Conservation (phyloP, 2,113 vertebrate species). For the Xerus inauris region DNA sequence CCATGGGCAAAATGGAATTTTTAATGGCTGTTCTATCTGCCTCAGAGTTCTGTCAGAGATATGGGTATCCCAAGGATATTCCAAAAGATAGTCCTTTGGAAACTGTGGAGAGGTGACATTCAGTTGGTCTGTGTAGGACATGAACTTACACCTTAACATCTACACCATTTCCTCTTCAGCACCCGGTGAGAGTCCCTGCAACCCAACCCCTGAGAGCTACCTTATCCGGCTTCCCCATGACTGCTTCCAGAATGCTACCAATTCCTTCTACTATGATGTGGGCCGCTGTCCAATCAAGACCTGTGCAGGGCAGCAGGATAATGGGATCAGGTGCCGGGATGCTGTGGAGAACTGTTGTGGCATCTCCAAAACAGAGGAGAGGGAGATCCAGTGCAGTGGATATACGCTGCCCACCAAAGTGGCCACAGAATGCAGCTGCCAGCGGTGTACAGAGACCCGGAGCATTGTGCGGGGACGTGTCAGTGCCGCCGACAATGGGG, state of each 20-base stretch:
- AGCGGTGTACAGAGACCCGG: slow-evolving; percentile 93
- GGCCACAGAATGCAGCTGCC: slow-evolving; percentile 91
- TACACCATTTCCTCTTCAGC: slow-evolving; percentile 84
- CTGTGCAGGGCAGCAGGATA: slow-evolving; percentile 92
- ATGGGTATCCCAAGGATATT: neutral
- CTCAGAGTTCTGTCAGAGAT: neutral
- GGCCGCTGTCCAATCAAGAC: slow-evolving; percentile 91
- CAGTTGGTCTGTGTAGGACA: neutral
- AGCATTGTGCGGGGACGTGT: slow-evolving; percentile 92
- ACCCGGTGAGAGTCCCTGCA: slow-evolving; percentile 88
- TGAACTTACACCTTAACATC: neutral
- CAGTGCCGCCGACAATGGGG: slow-evolving; percentile 93
- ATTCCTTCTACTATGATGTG: slow-evolving; percentile 94
- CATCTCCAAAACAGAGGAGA: slow-evolving; percentile 91
- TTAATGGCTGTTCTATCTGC: neutral
- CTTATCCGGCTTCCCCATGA: slow-evolving; percentile 94
- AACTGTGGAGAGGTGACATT: neutral
- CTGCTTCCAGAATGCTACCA: slow-evolving; percentile 94
- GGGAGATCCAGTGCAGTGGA: slow-evolving; percentile 90
- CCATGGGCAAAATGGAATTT: neutral
- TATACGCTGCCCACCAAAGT: slow-evolving; percentile 95
- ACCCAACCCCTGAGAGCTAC: slow-evolving; percentile 91
- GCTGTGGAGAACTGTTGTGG: slow-evolving; percentile 93
- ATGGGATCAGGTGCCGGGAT: slow-evolving; percentile 94
- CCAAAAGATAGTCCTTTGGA: neutral